These are phyloP conservation scores for Eidolon dupreanum DNA, from an alignment of 2,797 vertebrate species.

Conservation along the genomic window DNA sequence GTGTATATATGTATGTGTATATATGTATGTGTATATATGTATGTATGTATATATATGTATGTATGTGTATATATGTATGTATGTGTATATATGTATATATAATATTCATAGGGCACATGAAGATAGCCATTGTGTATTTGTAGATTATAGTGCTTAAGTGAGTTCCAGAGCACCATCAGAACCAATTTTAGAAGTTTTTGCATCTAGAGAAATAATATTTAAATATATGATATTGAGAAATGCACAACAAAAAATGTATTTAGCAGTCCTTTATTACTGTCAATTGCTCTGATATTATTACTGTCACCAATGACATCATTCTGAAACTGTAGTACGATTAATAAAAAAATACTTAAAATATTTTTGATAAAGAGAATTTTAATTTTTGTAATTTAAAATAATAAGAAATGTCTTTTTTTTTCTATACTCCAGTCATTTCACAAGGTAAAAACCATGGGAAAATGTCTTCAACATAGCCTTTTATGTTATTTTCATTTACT, in stretches of 20 bases:
- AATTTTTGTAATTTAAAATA: slow-evolving; percentile 40
- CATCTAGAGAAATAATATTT: background rate
- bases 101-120: background rate
- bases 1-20: no score
- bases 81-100: background rate
- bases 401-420: background rate
- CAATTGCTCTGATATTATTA: background rate
- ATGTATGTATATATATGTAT: no score
- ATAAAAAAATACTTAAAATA: background rate
- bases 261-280: background rate
- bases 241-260: background rate
- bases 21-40: no score
- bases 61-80: no score
- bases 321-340: background rate
- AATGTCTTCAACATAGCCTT: background rate
- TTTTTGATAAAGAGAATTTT: slow-evolving; percentile 17
- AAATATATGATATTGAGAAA: background rate
- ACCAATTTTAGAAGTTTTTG: background rate
- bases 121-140: background rate
- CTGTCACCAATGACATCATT: background rate
- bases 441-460: background rate
- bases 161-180: background rate
- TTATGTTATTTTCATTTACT: background rate
- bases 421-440: background rate
- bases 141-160: background rate